Evolutionary conservation across 2,797 vertebrate species (phyloP), one percentile per base, ranked within the genome.

Genomic region (Hozukius guyotensis): DNA sequence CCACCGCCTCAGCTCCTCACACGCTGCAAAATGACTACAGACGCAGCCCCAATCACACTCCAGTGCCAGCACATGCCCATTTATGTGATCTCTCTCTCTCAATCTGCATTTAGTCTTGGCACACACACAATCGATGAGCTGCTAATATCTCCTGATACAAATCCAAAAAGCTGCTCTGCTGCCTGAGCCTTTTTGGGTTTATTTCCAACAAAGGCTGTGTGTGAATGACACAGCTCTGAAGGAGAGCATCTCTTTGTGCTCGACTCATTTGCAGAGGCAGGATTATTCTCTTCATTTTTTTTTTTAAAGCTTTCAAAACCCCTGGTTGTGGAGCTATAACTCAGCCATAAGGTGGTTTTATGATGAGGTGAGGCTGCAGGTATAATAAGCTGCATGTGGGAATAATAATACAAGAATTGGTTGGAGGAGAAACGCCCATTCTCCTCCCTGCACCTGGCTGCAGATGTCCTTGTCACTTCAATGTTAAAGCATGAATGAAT

Each of bases 221-320:
- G 78, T 46, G 78, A 74, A 75, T 66, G 87, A 77, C 78, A 82
- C 71, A 78, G 82, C 77, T 80, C 29, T 78, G 70, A 72, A 75
- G 84, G 80, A 83, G 88, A 76, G 62, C 77, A 76, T 83, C 70
- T 85, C 88, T 90, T 93, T 95, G 92, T 92, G 90, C 83, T 82
- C 46, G 42, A 75, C 29, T 87, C 78, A 82, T 77, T 72, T 83
- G 78, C 76, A 77, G 60, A 75, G 68, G 75, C 25, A 60, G 56
- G 38, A 34, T 38, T 34, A 3, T 36, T 36, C 31, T 18, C 3
- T 46, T 20, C 14, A 18, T 8, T 20, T 27, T 3, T 18, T 61
- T 9, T 52, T 32, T 52, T 8, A 42, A 59, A 27, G 38, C 9
- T 57, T 65, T 10, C 53, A 38, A 77, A 32, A 42, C 27, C 14